A percentile compares a stretch with the other conserved stretches of the same genome.
Evolutionary conservation across 1,140 invertebrate genomes (phyloP).

Genomic region (Anthonomus grandis): DNA sequence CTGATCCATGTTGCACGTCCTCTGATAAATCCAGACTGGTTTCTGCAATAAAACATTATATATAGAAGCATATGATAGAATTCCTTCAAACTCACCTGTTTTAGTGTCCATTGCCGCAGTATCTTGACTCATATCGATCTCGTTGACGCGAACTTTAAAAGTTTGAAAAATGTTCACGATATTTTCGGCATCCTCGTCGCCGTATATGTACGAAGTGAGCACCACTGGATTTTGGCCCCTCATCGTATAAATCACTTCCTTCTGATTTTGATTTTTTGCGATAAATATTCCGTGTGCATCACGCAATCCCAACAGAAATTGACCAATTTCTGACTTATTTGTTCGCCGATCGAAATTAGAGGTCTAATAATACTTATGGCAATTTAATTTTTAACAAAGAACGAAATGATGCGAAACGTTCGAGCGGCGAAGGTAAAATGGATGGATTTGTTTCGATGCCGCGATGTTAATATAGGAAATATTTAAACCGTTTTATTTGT

Average conservation of each 20-base stretch:
- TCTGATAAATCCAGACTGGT: conserved; percentile 13
- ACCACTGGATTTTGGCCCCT: conserved; percentile 12
- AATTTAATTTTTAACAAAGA: too few relatives aligned
- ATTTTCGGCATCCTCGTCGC: conserved; percentile 9
- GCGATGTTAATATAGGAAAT: too few relatives aligned
- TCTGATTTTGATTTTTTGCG: conserved; percentile 4
- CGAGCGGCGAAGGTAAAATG: too few relatives aligned
- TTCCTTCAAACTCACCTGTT: background rate
- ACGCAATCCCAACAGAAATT: too few relatives aligned
- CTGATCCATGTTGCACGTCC: conserved; percentile 5
- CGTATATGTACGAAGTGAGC: conserved; percentile 20
- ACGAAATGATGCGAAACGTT: too few relatives aligned
- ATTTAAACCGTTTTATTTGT: too few relatives aligned
- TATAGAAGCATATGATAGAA: background rate
- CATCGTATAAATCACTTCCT: conserved; percentile 1
- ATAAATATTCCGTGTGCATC: conserved; percentile 8
- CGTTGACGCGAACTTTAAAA: conserved; percentile 5
- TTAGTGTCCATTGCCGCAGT: background rate
- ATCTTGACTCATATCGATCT: conserved; percentile 4
- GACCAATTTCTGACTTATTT: background rate
- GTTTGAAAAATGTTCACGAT: conserved; percentile 16
- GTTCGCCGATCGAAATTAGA: too few relatives aligned
- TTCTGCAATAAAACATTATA: conserved; percentile 5
- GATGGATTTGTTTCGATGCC: too few relatives aligned
- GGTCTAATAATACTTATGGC: too few relatives aligned